Evolutionary conservation across 2,888 invertebrate genomes (phyloP).

Genomic region (Melanchra persicariae): DNA sequence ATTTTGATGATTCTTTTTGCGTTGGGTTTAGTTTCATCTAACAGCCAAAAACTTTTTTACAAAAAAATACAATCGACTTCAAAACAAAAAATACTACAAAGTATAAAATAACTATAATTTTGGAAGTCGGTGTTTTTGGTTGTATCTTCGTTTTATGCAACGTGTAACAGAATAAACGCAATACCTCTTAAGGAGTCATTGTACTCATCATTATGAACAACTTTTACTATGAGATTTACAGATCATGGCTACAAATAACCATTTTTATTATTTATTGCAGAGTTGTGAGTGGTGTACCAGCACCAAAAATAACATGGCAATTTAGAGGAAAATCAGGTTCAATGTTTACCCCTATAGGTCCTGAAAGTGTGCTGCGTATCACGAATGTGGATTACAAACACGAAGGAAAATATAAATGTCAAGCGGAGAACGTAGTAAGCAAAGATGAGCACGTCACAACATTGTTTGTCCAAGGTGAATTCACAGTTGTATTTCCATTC

Average conservation of each 20-base stretch:
- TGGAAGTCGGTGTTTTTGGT: no score
- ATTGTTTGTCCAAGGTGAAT: slow-evolving; percentile 46
- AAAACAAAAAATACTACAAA: no score
- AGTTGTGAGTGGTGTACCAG: slow-evolving; percentile 38
- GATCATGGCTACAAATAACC: neutral
- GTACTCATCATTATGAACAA: no score
- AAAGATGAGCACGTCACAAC: slow-evolving; percentile 33
- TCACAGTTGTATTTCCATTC: neutral
- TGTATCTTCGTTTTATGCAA: no score
- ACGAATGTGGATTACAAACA: slow-evolving; percentile 18
- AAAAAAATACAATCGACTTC: no score
- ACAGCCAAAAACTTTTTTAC: no score
- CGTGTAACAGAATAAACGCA: no score
- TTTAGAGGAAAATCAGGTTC: slow-evolving; percentile 20
- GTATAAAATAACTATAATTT: no score
- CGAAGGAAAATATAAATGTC: slow-evolving; percentile 49
- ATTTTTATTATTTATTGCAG: slow-evolving; percentile 22
- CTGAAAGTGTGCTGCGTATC: slow-evolving; percentile 28
- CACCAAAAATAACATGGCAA: slow-evolving; percentile 51
- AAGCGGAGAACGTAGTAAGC: slow-evolving; percentile 33
- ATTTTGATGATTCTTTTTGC: no score
- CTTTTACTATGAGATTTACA: no score
- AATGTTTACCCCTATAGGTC: slow-evolving; percentile 9
- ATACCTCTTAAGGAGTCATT: no score
- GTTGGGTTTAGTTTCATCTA: no score